A percentile compares a stretch with the other conserved stretches of the same genome.
phyloP scores from a whole-genome alignment of 2,888 invertebrate genomes.

The Trileptium ribeirensis region DNA sequence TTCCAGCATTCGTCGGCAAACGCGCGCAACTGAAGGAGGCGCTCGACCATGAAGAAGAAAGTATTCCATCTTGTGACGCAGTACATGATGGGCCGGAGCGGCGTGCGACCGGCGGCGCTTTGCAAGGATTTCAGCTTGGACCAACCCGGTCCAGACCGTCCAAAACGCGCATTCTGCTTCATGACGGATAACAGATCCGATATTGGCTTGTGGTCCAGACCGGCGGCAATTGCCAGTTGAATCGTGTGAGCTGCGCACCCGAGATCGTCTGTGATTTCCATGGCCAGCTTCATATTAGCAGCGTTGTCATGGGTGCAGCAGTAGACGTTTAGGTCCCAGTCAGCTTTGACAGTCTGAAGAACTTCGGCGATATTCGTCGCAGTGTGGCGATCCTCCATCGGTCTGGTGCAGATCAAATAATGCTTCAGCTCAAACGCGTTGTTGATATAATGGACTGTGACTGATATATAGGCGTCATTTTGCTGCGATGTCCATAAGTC shows the following conservation, averaged over 20 bases:
- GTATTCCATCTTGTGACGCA: conserved; percentile 1
- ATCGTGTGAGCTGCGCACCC: neutral
- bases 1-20: neutral
- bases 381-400: neutral
- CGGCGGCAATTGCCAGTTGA: neutral
- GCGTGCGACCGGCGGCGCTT: neutral
- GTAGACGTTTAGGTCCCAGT: neutral
- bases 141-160: neutral
- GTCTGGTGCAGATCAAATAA: neutral
- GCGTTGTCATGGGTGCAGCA: conserved; percentile 12
- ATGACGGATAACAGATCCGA: neutral
- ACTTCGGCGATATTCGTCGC: neutral
- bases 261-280: neutral
- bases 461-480: neutral
- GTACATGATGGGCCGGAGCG: neutral
- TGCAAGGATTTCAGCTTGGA: neutral
- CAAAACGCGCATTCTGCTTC: neutral
- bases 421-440: neutral
- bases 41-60: neutral
- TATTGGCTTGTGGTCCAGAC: neutral
- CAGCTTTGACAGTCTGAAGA: neutral
- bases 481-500: conserved; percentile 10
- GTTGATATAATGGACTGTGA: neutral
- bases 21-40: neutral
- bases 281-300: neutral